These are phyloP conservation scores for Epiblema foenella DNA, from an alignment of 2,888 invertebrate genomes.

Conservation along the genomic window DNA sequence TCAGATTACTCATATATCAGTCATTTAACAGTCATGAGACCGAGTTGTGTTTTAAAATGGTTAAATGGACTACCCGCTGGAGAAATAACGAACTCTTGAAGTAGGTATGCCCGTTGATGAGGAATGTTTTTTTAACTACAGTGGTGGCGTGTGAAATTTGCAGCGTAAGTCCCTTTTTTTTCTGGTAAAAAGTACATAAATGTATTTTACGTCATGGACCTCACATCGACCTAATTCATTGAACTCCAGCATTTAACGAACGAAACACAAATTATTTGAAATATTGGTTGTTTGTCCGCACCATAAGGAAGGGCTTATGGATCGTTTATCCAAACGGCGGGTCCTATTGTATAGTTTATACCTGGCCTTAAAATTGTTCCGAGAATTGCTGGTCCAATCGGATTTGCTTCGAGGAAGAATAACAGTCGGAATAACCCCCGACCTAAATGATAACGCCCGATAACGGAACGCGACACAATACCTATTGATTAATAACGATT, in stretches of 20 bases:
- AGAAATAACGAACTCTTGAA: constrained; percentile 12
- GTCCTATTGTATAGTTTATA: constrained; percentile 40
- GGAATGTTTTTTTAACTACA: not conserved
- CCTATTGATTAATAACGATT: constrained; percentile 6
- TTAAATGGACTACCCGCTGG: not conserved
- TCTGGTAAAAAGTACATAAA: not conserved
- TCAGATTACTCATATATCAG: constrained; percentile 1
- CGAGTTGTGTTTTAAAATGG: not conserved
- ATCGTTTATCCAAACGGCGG: constrained; percentile 15
- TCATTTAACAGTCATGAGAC: not conserved
- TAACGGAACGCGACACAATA: constrained; percentile 11
- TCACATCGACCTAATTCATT: not conserved
- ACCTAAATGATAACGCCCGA: constrained; percentile 29
- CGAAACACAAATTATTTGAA: not conserved
- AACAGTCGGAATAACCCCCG: constrained; percentile 33
- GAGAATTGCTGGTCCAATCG: constrained; percentile 31
- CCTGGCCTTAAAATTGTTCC: constrained; percentile 43
- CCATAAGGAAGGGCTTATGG: constrained; percentile 5
- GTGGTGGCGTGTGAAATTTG: not conserved
- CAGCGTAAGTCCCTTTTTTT: not conserved
- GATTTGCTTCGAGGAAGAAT: constrained; percentile 28
- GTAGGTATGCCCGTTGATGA: constrained; percentile 9
- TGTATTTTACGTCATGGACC: not conserved
- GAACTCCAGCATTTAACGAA: not conserved
- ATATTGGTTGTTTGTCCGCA: not conserved